phyloP scores from a whole-genome alignment of 2,888 invertebrate genomes.

The Phytoseiulus persimilis region DNA sequence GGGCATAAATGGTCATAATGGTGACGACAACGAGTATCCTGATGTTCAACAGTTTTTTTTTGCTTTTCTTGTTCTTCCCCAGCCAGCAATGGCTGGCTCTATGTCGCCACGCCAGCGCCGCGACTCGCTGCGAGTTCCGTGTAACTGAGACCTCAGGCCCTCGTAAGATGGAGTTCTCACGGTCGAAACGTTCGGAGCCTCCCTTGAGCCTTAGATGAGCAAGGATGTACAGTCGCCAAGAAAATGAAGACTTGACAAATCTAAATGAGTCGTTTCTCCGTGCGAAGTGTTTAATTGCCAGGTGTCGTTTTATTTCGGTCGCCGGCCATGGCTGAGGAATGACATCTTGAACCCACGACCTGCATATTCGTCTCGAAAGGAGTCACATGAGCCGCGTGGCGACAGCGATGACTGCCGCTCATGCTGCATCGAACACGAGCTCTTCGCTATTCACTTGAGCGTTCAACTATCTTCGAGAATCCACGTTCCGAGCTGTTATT shows the following conservation, averaged over 20 bases:
- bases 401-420: no score
- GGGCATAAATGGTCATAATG: background rate
- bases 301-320: background rate
- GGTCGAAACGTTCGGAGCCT: background rate
- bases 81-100: background rate
- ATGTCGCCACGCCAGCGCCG: background rate
- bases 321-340: background rate
- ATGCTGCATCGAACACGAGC: background rate
- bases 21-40: background rate
- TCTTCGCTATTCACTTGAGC: background rate
- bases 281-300: conserved; percentile 5
- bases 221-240: background rate
- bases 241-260: background rate
- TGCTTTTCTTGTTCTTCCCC: background rate
- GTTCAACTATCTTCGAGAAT: background rate
- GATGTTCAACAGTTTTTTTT: background rate
- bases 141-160: background rate
- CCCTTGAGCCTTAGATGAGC: background rate
- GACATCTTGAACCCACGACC: conserved; percentile 5
- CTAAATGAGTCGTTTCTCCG: background rate
- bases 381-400: background rate
- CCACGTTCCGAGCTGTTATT: no score
- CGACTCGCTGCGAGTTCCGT: background rate
- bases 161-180: background rate
- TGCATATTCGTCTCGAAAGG: background rate